Percentiles rank a stretch among this genome's conserved stretches.
phyloP scores from a whole-genome alignment of 2,797 vertebrate genomes.

The Rhincodon typus region DNA sequence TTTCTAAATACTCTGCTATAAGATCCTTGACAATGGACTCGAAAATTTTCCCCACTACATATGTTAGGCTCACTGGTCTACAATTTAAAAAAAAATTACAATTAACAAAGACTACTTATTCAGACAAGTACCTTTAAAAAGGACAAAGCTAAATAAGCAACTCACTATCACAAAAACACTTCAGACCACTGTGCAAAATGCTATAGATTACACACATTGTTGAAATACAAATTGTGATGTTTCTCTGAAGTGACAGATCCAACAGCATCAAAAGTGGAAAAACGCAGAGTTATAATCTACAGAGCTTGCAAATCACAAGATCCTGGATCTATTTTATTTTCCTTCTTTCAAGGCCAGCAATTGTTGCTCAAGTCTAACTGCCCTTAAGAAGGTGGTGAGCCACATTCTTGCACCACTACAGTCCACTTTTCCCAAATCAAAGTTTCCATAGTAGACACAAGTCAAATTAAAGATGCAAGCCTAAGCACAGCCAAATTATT shows the following conservation, averaged over 20 bases:
- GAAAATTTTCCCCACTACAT: too few species aligned
- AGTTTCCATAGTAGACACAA: neutral
- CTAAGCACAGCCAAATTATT: neutral
- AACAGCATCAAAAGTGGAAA: neutral
- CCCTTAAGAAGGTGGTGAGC: neutral
- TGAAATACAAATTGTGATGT: too few species aligned
- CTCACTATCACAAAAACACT: neutral
- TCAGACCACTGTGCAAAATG: neutral
- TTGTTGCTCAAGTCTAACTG: neutral
- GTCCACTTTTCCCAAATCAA: neutral
- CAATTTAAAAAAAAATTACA: neutral
- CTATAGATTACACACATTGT: neutral
- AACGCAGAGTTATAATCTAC: neutral
- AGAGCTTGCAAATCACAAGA: neutral
- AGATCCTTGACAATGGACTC: too few species aligned
- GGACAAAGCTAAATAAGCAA: neutral
- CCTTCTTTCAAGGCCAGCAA: neutral
- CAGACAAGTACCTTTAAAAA: neutral
- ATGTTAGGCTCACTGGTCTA: neutral
- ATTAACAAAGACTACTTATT: neutral
- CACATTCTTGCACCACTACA: neutral
- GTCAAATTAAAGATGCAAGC: neutral
- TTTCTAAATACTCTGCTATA: too few species aligned
- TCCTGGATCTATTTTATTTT: neutral
- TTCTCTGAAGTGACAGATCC: too few species aligned